Evolutionary conservation across 2,113 vertebrate species (phyloP).

Genomic region (Gallinago jamesoni): DNA sequence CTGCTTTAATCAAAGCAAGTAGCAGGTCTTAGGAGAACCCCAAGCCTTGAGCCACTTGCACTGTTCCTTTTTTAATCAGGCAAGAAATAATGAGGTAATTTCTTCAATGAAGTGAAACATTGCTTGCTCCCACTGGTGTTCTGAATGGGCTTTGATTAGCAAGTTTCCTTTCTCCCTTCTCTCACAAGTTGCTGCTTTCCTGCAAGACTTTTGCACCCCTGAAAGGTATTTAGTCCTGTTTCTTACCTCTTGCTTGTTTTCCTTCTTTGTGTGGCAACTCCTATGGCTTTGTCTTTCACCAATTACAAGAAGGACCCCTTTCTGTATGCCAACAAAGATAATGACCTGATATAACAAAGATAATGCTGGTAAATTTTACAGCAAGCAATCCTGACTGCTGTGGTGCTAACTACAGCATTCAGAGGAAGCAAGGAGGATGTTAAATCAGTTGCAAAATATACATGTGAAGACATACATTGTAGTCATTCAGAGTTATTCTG

Average conservation of each 20-base stretch:
- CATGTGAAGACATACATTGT: not conserved
- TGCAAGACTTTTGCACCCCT: fast-evolving
- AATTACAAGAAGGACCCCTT: not conserved
- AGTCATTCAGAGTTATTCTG: not conserved
- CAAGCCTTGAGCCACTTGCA: not conserved
- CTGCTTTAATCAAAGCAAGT: not conserved
- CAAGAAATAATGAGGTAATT: not conserved
- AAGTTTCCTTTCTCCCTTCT: not conserved
- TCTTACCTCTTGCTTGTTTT: not conserved
- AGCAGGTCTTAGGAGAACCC: not conserved
- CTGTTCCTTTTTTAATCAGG: not conserved
- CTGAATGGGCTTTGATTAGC: not conserved
- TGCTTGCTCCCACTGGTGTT: not conserved
- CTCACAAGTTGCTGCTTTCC: not conserved
- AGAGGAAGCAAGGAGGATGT: not conserved
- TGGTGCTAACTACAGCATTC: not conserved
- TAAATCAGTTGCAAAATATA: not conserved
- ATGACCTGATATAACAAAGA: not conserved
- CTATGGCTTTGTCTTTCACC: not conserved
- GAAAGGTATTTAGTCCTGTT: not conserved
- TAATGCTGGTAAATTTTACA: not conserved
- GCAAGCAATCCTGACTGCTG: not conserved
- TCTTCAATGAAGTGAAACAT: not conserved
- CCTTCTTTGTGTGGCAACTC: not conserved
- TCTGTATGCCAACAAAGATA: no score